Percentiles rank a stretch among this genome's conserved stretches.
Conservation (phyloP, 2,797 vertebrate genomes). For the Melanotaenia pygmaea region DNA sequence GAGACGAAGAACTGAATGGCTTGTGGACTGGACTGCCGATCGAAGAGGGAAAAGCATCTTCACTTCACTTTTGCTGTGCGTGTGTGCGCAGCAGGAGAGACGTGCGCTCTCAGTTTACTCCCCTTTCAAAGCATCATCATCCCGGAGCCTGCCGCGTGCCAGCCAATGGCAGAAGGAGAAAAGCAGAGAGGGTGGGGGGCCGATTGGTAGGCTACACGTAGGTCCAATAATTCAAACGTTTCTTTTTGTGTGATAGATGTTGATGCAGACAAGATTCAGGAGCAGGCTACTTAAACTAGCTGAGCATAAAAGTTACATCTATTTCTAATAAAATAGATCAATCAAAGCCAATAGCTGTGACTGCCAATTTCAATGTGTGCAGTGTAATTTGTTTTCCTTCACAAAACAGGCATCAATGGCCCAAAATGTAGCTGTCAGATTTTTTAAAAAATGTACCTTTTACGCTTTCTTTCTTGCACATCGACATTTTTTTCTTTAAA, state of each 20-base stretch:
- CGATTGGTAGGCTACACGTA: neutral
- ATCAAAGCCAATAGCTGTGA: neutral
- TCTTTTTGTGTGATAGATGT: neutral
- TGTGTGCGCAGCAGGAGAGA: constrained; percentile 57
- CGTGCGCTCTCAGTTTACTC: constrained; percentile 66
- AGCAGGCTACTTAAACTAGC: neutral
- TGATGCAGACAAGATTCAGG: neutral
- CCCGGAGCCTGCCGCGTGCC: constrained; percentile 43
- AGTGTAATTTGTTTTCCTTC: too few relatives aligned
- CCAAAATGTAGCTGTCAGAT: too few relatives aligned
- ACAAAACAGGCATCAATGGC: too few relatives aligned
- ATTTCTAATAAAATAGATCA: neutral
- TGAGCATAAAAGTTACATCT: neutral
- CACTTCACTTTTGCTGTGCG: constrained; percentile 63
- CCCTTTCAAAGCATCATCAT: constrained; percentile 51
- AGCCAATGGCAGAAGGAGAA: constrained; percentile 70
- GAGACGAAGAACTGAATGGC: constrained; percentile 17
- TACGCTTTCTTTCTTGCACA: too few relatives aligned
- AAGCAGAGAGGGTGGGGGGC: constrained; percentile 50
- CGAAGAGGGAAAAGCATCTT: constrained; percentile 67
- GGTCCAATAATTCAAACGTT: constrained; percentile 15
- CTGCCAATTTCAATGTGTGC: neutral
- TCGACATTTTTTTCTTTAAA: too few relatives aligned
- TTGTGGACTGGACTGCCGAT: constrained; percentile 38
- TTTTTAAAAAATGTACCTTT: too few relatives aligned